Conservation (phyloP, 2,113 vertebrate species). For the Rhinichthys klamathensis region DNA sequence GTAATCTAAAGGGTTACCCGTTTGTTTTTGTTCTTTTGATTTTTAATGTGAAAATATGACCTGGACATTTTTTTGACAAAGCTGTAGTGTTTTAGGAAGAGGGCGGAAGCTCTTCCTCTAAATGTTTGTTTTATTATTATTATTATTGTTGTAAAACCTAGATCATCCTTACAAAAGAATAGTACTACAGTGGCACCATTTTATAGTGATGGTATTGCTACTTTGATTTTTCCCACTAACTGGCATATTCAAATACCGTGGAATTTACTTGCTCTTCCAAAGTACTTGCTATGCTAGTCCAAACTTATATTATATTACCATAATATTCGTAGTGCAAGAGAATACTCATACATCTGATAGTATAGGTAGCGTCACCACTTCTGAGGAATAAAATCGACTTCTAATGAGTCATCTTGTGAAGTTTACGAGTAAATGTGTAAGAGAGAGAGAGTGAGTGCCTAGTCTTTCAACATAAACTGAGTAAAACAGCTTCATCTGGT, state of each 20-base stretch:
- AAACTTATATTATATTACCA: neutral
- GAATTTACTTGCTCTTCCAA: neutral
- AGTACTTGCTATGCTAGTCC: neutral
- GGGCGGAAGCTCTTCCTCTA: neutral
- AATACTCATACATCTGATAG: neutral
- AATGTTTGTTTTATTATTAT: neutral
- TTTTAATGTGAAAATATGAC: neutral
- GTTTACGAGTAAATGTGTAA: neutral
- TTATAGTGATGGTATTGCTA: neutral
- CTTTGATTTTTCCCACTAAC: neutral
- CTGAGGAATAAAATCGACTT: neutral
- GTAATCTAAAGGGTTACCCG: no score
- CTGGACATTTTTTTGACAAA: neutral
- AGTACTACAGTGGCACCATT: neutral
- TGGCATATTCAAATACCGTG: neutral
- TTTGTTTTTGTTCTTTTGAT: neutral
- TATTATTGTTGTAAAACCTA: no score
- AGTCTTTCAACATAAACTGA: neutral
- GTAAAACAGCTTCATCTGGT: constrained; percentile 65
- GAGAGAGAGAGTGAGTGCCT: neutral
- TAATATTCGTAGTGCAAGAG: neutral
- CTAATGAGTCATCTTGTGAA: constrained; percentile 30
- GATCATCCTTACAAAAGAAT: neutral
- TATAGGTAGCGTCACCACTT: neutral
- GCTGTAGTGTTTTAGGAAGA: neutral